Percentiles rank a stretch among this genome's conserved stretches.
These are phyloP conservation scores for Argyresthia albistria DNA, from an alignment of 2,888 invertebrate species.

Conservation along the genomic window DNA sequence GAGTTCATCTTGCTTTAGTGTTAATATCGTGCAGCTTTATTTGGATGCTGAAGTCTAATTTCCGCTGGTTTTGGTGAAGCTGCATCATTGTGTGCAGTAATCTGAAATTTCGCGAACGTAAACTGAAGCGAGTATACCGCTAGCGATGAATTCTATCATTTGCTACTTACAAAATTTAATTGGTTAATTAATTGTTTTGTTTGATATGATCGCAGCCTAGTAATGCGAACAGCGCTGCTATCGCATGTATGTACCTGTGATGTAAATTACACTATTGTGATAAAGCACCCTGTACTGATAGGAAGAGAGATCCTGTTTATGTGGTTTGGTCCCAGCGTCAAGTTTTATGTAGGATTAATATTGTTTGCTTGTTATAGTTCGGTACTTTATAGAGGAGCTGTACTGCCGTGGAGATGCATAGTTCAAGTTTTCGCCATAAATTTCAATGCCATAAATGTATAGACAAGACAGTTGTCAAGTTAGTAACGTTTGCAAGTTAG, in stretches of 20 bases:
- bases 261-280: too few species aligned
- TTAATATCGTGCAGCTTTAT: neutral
- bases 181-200: neutral
- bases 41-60: neutral
- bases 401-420: neutral
- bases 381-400: too few species aligned
- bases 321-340: too few species aligned
- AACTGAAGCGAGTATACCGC: neutral
- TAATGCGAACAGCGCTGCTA: too few species aligned
- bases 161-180: neutral
- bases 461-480: conserved; percentile 5
- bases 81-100: neutral
- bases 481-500: conserved; percentile 4
- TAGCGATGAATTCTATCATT: neutral
- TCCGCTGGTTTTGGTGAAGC: neutral
- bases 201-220: too few species aligned
- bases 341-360: too few species aligned
- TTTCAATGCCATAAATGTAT: neutral
- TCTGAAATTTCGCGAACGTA: neutral
- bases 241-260: too few species aligned
- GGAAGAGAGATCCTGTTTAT: too few species aligned
- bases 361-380: too few species aligned
- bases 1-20: too few species aligned
- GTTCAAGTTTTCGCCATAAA: conserved; percentile 2
- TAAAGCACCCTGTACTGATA: too few species aligned